Percentiles rank a stretch among this genome's conserved stretches.
phyloP scores from a whole-genome alignment of 2,113 vertebrate genomes.

The Apteryx mantelli region DNA sequence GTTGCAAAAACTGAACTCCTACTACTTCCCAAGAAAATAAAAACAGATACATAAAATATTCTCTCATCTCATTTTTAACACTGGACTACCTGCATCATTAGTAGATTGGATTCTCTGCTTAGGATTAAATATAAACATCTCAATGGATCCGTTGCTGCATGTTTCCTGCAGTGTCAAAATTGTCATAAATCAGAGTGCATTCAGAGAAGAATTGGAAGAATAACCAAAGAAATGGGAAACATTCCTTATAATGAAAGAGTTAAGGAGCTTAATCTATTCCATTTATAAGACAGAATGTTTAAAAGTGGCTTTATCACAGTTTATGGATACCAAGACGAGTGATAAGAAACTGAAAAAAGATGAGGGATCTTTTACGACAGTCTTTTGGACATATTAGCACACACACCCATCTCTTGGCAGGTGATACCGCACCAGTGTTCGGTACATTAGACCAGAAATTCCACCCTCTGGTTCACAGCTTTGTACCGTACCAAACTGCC shows the following conservation, averaged over 20 bases:
- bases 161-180: neutral
- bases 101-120: neutral
- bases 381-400: neutral
- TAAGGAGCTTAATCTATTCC: neutral
- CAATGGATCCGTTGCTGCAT: neutral
- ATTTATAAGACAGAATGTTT: neutral
- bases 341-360: neutral
- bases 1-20: neutral
- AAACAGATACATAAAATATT: neutral
- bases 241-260: neutral
- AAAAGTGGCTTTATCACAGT: neutral
- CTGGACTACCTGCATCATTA: neutral
- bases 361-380: neutral
- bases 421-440: rapidly evolving
- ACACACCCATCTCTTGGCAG: neutral
- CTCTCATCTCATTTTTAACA: neutral
- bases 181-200: neutral
- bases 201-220: neutral
- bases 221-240: neutral
- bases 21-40: neutral
- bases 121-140: neutral
- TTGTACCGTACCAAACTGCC: neutral
- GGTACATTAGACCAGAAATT: neutral
- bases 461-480: neutral
- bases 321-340: neutral